Evolutionary conservation across 2,888 invertebrate genomes (phyloP).

Genomic region (Temnothorax unifasciatus): DNA sequence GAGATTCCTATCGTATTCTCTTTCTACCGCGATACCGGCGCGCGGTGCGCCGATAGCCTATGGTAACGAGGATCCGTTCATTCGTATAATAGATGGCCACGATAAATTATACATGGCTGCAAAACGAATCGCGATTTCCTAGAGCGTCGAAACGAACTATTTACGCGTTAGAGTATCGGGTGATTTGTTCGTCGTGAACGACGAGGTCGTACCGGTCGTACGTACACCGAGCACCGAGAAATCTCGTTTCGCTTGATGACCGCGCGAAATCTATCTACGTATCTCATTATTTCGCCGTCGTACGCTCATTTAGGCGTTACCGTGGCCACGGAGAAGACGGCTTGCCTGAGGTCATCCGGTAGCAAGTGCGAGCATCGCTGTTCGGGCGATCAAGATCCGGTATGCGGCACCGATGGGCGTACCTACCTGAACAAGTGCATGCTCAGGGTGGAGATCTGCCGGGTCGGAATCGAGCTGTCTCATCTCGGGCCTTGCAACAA

Average conservation of each 20-base stretch:
- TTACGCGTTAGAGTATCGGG: conserved; percentile 3
- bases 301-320: conserved; percentile 81
- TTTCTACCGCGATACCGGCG: neutral
- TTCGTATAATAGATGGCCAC: conserved; percentile 27
- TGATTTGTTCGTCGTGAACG: conserved; percentile 22
- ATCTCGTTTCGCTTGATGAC: conserved; percentile 51
- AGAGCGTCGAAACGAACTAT: conserved; percentile 34
- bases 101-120: conserved; percentile 32
- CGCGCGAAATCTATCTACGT: conserved; percentile 33
- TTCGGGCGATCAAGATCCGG: conserved; percentile 94
- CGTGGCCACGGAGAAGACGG: conserved; percentile 83
- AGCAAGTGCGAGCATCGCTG: conserved; percentile 90
- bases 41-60: neutral
- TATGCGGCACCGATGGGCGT: conserved; percentile 95
- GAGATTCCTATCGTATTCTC: conserved; percentile 42
- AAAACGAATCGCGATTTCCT: conserved; percentile 50
- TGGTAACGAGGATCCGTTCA: conserved; percentile 49
- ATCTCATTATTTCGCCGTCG: conserved; percentile 48
- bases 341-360: conserved; percentile 87
- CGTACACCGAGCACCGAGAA: neutral
- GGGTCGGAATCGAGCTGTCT: conserved; percentile 89
- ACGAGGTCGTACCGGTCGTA: conserved; percentile 2
- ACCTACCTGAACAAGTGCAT: conserved; percentile 94
- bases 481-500: conserved; percentile 90
- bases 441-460: conserved; percentile 85